phyloP scores from a whole-genome alignment of 2,888 invertebrate genomes.

The Seladonia tumulorum region DNA sequence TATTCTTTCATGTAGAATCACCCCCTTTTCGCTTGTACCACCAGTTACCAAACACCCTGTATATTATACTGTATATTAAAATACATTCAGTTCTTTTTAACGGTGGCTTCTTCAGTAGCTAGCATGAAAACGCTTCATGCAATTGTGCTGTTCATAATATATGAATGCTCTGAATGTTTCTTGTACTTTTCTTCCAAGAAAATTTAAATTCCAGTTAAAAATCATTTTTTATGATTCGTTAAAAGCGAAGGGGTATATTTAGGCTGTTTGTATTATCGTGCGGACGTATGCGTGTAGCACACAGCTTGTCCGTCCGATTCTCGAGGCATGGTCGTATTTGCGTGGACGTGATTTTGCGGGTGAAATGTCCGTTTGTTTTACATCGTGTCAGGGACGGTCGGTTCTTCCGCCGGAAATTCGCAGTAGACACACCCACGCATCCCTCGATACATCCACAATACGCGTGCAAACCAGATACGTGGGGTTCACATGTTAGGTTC shows the following conservation, averaged over 20 bases:
- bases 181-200: neutral
- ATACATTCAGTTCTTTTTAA: too few species aligned
- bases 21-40: too few species aligned
- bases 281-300: neutral
- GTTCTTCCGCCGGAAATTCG: constrained; percentile 12
- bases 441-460: constrained; percentile 7
- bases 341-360: constrained; percentile 19
- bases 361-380: constrained; percentile 25
- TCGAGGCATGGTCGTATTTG: constrained; percentile 15
- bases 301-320: constrained; percentile 7
- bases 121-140: too few species aligned
- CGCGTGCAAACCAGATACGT: neutral
- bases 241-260: neutral
- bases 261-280: neutral
- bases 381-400: neutral
- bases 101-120: too few species aligned
- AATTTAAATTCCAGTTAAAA: neutral
- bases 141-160: too few species aligned
- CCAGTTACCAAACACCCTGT: too few species aligned
- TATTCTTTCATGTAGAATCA: too few species aligned
- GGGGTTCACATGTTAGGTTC: neutral
- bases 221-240: neutral
- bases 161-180: too few species aligned
- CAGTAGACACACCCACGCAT: constrained; percentile 12
- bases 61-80: too few species aligned